phyloP scores from a whole-genome alignment of 35 echinoderm and acorn worm species.

The Lytechinus variegatus region DNA sequence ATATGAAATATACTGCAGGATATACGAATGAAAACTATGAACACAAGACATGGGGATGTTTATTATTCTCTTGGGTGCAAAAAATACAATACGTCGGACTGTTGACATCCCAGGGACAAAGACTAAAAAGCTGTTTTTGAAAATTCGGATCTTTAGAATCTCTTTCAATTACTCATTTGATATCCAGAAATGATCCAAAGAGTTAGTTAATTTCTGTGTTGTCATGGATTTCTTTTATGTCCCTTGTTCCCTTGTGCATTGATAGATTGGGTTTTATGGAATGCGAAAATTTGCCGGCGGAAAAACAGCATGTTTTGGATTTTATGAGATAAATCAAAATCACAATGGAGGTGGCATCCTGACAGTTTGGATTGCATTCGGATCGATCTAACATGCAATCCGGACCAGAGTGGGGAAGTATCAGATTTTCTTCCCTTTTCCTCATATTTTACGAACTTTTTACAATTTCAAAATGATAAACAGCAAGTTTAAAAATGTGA shows the following conservation, averaged over 20 bases:
- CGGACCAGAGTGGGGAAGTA: background rate
- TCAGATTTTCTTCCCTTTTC: background rate
- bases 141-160: background rate
- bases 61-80: background rate
- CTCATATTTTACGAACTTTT: background rate
- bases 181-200: background rate
- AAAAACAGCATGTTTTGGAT: slow-evolving; percentile 12
- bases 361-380: background rate
- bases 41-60: background rate
- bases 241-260: background rate
- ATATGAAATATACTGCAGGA: background rate
- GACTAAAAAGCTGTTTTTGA: background rate
- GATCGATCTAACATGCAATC: background rate
- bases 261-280: background rate
- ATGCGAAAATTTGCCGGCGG: background rate
- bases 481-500: no score
- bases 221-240: background rate
- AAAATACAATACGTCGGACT: background rate
- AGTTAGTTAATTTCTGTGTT: background rate
- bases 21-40: no score
- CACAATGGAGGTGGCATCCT: background rate
- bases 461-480: background rate
- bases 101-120: background rate
- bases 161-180: background rate
- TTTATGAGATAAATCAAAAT: background rate